A percentile compares a stretch with the other conserved stretches of the same genome.
phyloP scores from a whole-genome alignment of 2,888 invertebrate species.

The Patella pellucida region DNA sequence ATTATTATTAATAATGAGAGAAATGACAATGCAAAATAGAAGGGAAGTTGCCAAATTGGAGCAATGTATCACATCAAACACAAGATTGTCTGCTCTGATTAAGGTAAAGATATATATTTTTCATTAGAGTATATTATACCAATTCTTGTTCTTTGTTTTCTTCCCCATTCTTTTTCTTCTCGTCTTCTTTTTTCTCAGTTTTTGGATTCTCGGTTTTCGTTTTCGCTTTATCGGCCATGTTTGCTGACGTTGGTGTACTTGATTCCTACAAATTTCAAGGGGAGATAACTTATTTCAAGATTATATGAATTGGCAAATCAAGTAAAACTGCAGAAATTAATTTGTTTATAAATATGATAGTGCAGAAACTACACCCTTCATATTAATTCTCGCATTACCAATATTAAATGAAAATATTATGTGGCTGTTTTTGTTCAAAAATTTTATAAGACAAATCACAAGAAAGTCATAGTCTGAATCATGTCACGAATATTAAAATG shows the following conservation, averaged over 20 bases:
- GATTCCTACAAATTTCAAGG: slow-evolving; percentile 11
- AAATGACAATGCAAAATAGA: not conserved
- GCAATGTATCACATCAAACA: not conserved
- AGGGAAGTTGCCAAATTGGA: not conserved
- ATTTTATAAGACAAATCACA: too few species aligned
- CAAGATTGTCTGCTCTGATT: slow-evolving; percentile 23
- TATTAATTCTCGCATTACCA: too few species aligned
- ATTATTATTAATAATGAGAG: not conserved
- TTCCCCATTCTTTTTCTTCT: slow-evolving; percentile 73
- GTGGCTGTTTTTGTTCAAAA: too few species aligned
- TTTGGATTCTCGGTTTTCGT: slow-evolving; percentile 61
- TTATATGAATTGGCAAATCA: too few species aligned
- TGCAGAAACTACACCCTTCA: too few species aligned
- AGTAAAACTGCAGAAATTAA: too few species aligned
- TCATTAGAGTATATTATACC: slow-evolving; percentile 40
- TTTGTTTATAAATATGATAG: too few species aligned
- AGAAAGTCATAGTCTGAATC: too few species aligned
- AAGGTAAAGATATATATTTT: not conserved
- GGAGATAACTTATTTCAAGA: not conserved
- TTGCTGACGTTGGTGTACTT: slow-evolving; percentile 39
- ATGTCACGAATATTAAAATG: too few species aligned
- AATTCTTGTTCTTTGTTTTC: slow-evolving; percentile 72
- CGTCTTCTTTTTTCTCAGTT: slow-evolving; percentile 68
- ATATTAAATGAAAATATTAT: too few species aligned
- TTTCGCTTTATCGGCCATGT: slow-evolving; percentile 70